Evolutionary conservation across 30 jellyfish, hydroid and myxozoan species (phyloP), one percentile per base, ranked within the genome.

Genomic region (Aurelia aurita): DNA sequence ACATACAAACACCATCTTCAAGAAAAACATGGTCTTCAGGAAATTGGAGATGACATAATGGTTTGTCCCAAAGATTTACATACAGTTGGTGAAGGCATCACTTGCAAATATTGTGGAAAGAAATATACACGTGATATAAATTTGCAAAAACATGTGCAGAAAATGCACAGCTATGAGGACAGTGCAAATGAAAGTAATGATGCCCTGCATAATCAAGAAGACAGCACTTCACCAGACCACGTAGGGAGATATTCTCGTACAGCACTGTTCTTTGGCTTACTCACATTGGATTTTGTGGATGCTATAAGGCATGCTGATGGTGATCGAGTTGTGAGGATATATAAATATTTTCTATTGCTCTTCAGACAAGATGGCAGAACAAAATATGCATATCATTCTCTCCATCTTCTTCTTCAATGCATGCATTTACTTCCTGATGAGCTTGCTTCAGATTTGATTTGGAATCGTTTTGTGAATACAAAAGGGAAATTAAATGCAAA

Each of bases 81-180:
- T 31, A 31, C 43, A 31, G 43, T 31, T 31, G 43, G 43, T 3
- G 43, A 31, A 31, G 43, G 43, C 58, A 13, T 66, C 43, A 25
- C 43, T 28, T 66, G 78, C 43, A 28, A 66, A 19, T 57, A 14
- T 66, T 66, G 73, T 61, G 73, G 73, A 22, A 25, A 66, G 43
- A 66, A 57, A 15, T 66, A 66, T 57, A 66, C 9, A 57, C 78
- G 78, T 27, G 43, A 57, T 3, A 57, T 53, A 18, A 66, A 66
- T 66, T 66, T 66, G 43, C 34, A 57, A 27, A 66, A 66, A 13
- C 78, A 66, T 55, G 25, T 66, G 43, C 34, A 31, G 43, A 57
- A 66, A 27, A 39, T 28, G 25, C 78, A 66, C 43, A 57, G 25
- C 34, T 55, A 53, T 57, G 43, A 66, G 15, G 25, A 25, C 57